Conservation (phyloP, 2,888 invertebrate species). For the Netelia fuscicornis region DNA sequence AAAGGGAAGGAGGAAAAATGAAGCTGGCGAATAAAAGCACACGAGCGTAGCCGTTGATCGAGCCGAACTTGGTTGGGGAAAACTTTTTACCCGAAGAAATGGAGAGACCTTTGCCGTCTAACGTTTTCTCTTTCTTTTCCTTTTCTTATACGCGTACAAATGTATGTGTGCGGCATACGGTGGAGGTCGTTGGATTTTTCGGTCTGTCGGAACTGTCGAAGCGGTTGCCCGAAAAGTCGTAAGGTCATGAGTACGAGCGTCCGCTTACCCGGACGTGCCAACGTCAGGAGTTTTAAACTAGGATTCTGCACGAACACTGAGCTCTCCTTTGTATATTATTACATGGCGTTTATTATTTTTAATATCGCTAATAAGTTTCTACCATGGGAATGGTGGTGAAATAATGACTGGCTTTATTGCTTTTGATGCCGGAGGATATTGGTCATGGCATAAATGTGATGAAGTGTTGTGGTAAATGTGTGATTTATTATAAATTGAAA, state of each 20-base stretch:
- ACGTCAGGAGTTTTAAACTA: constrained; percentile 62
- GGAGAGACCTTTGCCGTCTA: constrained; percentile 35
- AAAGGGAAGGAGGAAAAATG: constrained; percentile 27
- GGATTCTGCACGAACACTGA: constrained; percentile 15
- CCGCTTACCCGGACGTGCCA: constrained; percentile 44
- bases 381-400: too few relatives aligned
- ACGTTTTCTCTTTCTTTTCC: constrained; percentile 19
- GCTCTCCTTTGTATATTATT: constrained; percentile 42
- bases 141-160: constrained; percentile 50
- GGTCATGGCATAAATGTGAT: too few relatives aligned
- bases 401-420: too few relatives aligned
- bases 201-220: constrained; percentile 56
- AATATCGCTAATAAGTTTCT: constrained; percentile 31
- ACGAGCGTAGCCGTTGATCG: constrained; percentile 37
- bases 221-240: constrained; percentile 59
- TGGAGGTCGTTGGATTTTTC: constrained; percentile 63
- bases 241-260: constrained; percentile 39
- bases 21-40: constrained; percentile 51
- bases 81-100: constrained; percentile 53
- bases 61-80: constrained; percentile 38
- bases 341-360: constrained; percentile 11
- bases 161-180: constrained; percentile 28
- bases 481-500: too few relatives aligned
- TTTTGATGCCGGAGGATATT: too few relatives aligned
- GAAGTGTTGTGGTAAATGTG: too few relatives aligned